Percentiles rank a stretch among this genome's conserved stretches.
Conservation (phyloP, 92 coral and sea anemone genomes). For the Parazoanthus atlanticus region DNA sequence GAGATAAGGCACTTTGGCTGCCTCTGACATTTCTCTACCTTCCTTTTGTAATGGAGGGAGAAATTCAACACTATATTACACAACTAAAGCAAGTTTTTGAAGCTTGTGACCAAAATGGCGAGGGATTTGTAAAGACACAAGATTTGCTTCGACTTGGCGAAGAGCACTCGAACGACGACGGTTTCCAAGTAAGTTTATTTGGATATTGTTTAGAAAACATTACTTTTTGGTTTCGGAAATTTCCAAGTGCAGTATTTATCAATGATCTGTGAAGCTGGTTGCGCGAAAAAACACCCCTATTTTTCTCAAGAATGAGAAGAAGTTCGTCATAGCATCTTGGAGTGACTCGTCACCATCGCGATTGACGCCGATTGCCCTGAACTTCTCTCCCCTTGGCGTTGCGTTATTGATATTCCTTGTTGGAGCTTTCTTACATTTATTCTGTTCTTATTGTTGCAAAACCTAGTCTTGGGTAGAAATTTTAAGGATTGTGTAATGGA, state of each 20-base stretch:
- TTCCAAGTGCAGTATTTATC: background rate
- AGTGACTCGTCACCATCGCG: constrained; percentile 33
- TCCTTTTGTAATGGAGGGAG: constrained; percentile 32
- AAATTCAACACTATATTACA: constrained; percentile 65
- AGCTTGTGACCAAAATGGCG: constrained; percentile 98
- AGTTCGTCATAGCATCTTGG: background rate
- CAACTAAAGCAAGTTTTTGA: constrained; percentile 92
- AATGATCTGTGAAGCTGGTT: too few species aligned
- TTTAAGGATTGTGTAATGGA: background rate
- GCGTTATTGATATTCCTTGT: background rate
- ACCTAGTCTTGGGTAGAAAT: background rate
- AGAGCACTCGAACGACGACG: constrained; percentile 76
- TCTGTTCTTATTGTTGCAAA: background rate
- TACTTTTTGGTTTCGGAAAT: constrained; percentile 9
- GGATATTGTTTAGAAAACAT: constrained; percentile 3
- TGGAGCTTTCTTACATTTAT: background rate
- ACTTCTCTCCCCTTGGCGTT: background rate
- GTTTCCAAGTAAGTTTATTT: constrained; percentile 69
- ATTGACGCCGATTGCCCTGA: constrained; percentile 19
- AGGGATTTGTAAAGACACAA: constrained; percentile 95
- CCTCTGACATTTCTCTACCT: constrained; percentile 29
- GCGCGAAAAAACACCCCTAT: background rate
- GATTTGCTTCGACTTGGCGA: constrained; percentile 92
- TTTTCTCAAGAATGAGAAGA: background rate
- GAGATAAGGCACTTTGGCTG: constrained; percentile 51